Evolutionary conservation across 2,797 vertebrate species (phyloP).

Genomic region (Lepilemur ruficaudatus): DNA sequence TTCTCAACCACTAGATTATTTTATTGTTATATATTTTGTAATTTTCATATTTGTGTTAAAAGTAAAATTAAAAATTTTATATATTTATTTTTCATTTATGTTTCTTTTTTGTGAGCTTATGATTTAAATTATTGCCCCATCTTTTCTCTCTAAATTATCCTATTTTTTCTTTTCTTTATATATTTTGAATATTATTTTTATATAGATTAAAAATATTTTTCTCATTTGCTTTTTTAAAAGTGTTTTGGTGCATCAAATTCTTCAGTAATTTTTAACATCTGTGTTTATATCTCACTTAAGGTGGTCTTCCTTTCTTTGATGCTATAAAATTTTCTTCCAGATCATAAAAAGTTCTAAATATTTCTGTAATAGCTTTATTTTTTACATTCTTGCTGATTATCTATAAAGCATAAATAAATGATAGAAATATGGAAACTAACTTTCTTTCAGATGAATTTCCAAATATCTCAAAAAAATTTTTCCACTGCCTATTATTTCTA

Average conservation of each 20-base stretch:
- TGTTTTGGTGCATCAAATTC: not conserved
- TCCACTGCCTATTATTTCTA: not conserved
- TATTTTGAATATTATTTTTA: not conserved
- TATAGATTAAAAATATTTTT: not conserved
- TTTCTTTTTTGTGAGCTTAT: not conserved
- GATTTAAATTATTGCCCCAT: not conserved
- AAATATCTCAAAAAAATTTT: not conserved
- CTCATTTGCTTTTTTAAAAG: not conserved
- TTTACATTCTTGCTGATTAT: not conserved
- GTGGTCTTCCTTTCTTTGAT: not conserved
- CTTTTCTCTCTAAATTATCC: not conserved
- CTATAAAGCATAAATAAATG: not conserved
- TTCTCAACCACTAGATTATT: not conserved
- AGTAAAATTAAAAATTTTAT: not conserved
- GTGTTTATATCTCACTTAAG: not conserved
- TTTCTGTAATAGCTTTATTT: not conserved
- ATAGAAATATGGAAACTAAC: not conserved
- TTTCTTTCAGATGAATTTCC: constrained; percentile 1
- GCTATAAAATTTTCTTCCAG: not conserved
- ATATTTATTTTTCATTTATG: not conserved
- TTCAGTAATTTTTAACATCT: not conserved
- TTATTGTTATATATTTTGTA: not conserved
- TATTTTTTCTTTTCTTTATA: not conserved
- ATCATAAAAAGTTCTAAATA: not conserved
- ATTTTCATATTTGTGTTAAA: not conserved